phyloP scores from a whole-genome alignment of 2,113 vertebrate species.

The Athene cunicularia region DNA sequence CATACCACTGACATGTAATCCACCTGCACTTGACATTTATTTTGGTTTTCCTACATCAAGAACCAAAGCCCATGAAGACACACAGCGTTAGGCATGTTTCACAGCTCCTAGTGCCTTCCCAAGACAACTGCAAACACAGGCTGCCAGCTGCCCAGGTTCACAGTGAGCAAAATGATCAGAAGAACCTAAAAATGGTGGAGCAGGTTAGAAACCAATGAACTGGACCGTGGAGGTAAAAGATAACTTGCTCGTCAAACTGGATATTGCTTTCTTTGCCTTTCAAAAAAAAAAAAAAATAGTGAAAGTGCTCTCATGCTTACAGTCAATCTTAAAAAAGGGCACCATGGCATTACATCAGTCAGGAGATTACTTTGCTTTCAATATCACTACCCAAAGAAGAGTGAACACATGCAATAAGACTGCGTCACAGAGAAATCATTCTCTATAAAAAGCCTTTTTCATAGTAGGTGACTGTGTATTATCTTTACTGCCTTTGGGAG shows the following conservation, averaged over 20 bases:
- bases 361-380: not conserved
- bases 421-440: not conserved
- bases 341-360: not conserved
- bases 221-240: not conserved
- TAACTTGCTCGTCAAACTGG: not conserved
- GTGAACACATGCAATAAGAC: not conserved
- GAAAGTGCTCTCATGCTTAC: not conserved
- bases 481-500: not conserved
- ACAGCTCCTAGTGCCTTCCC: not conserved
- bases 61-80: not conserved
- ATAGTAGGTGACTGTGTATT: not conserved
- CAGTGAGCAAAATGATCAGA: fast-evolving
- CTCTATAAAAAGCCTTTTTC: slow-evolving; percentile 20
- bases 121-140: not conserved
- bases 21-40: not conserved
- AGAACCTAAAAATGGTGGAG: not conserved
- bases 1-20: fast-evolving
- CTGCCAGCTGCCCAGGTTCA: not conserved
- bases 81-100: not conserved
- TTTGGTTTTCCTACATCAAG: not conserved
- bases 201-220: not conserved
- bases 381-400: not conserved
- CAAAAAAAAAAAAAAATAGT: not conserved
- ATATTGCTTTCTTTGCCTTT: not conserved
- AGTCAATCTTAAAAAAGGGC: not conserved